phyloP scores from a whole-genome alignment of 2,797 vertebrate species.

The Tolypeutes matacus region DNA sequence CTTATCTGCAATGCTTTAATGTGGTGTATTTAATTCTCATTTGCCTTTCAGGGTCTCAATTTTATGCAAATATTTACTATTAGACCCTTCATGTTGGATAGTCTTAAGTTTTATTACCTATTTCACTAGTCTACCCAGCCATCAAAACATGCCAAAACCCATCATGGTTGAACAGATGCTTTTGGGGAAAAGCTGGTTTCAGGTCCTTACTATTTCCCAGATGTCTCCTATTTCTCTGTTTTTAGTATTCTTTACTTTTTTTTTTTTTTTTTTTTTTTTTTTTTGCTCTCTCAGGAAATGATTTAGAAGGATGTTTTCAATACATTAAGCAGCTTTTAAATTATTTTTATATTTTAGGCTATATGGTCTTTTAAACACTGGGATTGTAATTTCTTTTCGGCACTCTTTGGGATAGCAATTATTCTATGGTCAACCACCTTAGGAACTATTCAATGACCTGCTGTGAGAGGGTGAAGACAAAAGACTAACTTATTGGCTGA shows the following conservation, averaged over 20 bases:
- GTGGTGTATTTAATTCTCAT: slow-evolving; percentile 7
- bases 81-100: neutral
- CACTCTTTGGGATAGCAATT: neutral
- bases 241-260: slow-evolving; percentile 51
- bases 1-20: neutral
- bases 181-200: slow-evolving; percentile 13
- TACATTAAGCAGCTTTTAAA: neutral
- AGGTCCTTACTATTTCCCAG: neutral
- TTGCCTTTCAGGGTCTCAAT: neutral
- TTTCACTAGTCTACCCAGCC: neutral
- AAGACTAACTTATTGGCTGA: neutral
- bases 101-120: neutral
- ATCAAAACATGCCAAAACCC: neutral
- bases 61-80: neutral
- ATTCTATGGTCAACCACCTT: neutral
- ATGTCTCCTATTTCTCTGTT: slow-evolving; percentile 4
- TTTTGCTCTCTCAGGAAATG: neutral
- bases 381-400: neutral
- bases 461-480: neutral
- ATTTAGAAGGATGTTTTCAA: neutral
- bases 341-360: neutral
- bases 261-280: neutral
- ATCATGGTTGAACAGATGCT: neutral
- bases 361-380: neutral
- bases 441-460: neutral